phyloP scores from a whole-genome alignment of 2,888 invertebrate genomes.

The Parthenolecanium corni region DNA sequence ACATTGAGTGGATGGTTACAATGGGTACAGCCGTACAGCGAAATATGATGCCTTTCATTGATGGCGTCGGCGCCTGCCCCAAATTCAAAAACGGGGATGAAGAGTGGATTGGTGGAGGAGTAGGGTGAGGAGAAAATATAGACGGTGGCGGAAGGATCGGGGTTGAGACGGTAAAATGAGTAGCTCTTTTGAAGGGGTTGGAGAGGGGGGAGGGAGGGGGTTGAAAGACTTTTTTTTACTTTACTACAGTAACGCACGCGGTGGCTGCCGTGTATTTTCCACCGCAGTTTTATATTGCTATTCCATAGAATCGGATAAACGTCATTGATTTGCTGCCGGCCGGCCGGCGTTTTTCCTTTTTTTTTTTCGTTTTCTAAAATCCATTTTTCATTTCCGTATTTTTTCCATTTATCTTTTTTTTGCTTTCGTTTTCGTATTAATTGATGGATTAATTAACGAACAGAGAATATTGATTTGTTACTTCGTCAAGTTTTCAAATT shows the following conservation, averaged over 20 bases:
- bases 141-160: neutral
- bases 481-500: too few relatives aligned
- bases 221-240: neutral
- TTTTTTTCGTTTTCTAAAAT: neutral
- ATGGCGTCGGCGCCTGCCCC: conserved; percentile 21
- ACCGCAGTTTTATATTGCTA: conserved; percentile 19
- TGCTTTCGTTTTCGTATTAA: too few relatives aligned
- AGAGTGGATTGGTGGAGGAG: neutral
- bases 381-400: neutral
- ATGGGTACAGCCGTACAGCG: conserved; percentile 11
- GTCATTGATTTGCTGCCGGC: conserved; percentile 11
- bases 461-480: too few relatives aligned
- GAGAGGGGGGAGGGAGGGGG: too few relatives aligned
- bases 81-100: neutral
- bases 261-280: conserved; percentile 7
- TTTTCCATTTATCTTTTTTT: neutral
- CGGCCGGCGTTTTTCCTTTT: conserved; percentile 7
- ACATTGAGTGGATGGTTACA: conserved; percentile 1
- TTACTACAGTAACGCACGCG: conserved; percentile 16
- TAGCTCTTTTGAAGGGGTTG: too few relatives aligned
- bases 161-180: too few relatives aligned
- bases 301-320: conserved; percentile 17
- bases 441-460: too few relatives aligned
- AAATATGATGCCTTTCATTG: conserved; percentile 22
- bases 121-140: neutral